Conservation (phyloP, 2,113 vertebrate genomes). For the Stictonetta naevosa region DNA sequence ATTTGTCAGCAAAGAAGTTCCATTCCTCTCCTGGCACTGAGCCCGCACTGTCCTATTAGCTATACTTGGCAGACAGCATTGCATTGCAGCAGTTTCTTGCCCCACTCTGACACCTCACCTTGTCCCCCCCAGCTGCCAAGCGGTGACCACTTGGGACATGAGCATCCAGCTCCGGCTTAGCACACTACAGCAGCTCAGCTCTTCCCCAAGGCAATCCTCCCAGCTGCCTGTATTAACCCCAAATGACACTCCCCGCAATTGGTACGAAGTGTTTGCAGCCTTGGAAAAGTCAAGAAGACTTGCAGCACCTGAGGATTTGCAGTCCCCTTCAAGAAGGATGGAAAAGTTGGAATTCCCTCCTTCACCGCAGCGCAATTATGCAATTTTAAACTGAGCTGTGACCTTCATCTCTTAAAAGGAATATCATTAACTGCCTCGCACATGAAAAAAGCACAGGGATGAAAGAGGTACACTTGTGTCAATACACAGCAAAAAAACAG, state of each 20-base stretch:
- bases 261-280: not conserved
- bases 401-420: constrained; percentile 56
- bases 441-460: not conserved
- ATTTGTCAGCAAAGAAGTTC: constrained; percentile 63
- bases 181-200: not conserved
- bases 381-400: constrained; percentile 42
- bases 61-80: rapidly evolving
- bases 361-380: constrained; percentile 24
- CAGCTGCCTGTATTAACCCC: not conserved
- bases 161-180: not conserved
- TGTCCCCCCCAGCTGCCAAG: not conserved
- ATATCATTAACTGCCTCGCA: constrained; percentile 39
- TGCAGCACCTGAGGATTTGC: not conserved
- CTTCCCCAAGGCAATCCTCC: not conserved
- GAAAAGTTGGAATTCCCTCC: not conserved
- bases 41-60: not conserved
- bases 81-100: not conserved
- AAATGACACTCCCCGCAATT: not conserved
- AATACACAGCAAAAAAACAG: constrained; percentile 42
- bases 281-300: not conserved
- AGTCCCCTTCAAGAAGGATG: not conserved
- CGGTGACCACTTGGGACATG: rapidly evolving
- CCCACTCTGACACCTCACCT: not conserved
- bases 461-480: constrained; percentile 42
- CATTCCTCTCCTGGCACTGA: constrained; percentile 18